Evolutionary conservation across 1,140 invertebrate species (phyloP).

Genomic region (Ruditapes philippinarum): DNA sequence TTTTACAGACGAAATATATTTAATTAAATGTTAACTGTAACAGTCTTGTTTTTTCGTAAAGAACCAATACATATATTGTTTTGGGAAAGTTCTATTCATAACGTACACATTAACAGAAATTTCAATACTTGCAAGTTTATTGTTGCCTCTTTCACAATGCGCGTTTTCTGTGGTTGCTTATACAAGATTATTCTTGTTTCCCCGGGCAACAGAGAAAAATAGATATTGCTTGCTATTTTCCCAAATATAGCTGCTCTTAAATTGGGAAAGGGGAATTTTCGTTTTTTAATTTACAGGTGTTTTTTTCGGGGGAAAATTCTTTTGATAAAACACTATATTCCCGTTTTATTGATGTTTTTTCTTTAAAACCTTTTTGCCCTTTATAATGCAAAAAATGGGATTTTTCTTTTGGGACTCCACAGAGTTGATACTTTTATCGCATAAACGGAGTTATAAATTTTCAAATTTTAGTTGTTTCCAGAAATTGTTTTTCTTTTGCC

Average conservation of each 20-base stretch:
- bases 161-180: not conserved
- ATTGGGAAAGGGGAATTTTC: not conserved
- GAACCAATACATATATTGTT: too few species aligned
- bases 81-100: too few species aligned
- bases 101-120: too few species aligned
- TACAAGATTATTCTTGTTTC: not conserved
- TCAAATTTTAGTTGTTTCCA: not conserved
- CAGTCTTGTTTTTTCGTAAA: too few species aligned
- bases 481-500: constrained; percentile 23
- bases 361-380: not conserved
- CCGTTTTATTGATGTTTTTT: not conserved
- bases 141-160: too few species aligned
- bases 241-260: not conserved
- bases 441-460: not conserved
- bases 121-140: too few species aligned
- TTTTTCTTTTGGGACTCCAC: not conserved
- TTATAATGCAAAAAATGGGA: not conserved
- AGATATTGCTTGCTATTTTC: not conserved
- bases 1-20: too few species aligned
- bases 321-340: not conserved
- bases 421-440: not conserved
- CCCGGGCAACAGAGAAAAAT: not conserved
- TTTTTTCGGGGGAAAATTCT: not conserved
- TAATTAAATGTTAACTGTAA: too few species aligned
- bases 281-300: constrained; percentile 10